Percentiles rank a stretch among this genome's conserved stretches.
Evolutionary conservation across 2,888 invertebrate species (phyloP).

Genomic region (Dysmachus trigonus): DNA sequence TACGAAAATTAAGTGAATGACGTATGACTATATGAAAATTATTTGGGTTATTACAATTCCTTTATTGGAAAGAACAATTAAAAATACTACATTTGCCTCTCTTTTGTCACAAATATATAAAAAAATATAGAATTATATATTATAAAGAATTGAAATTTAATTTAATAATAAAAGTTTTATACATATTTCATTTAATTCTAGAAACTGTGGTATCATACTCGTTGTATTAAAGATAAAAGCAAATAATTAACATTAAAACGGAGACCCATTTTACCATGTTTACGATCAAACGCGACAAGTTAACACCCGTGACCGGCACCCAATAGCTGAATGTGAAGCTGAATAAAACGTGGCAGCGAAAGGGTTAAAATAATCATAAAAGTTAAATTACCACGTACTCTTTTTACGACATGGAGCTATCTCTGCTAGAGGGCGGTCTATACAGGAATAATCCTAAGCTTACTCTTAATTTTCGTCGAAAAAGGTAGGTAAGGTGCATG

Average conservation of each 20-base stretch:
- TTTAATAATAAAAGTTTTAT: neutral
- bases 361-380: too few relatives aligned
- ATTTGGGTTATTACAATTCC: too few relatives aligned
- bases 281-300: neutral
- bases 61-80: too few relatives aligned
- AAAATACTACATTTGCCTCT: too few relatives aligned
- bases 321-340: too few relatives aligned
- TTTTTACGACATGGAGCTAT: neutral
- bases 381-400: neutral
- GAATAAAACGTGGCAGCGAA: too few relatives aligned
- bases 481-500: neutral
- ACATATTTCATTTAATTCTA: neutral
- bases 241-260: neutral
- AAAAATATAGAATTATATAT: too few relatives aligned
- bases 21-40: too few relatives aligned
- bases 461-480: neutral
- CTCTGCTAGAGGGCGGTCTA: neutral
- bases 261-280: neutral
- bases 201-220: neutral
- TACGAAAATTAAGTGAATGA: too few relatives aligned
- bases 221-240: neutral
- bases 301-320: too few relatives aligned
- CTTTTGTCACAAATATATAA: too few relatives aligned
- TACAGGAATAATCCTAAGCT: neutral
- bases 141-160: neutral